These are phyloP conservation scores for Aphrocallistes beatrix DNA, from an alignment of 37 sponge, comb jelly and placozoan genomes.

Conservation along the genomic window DNA sequence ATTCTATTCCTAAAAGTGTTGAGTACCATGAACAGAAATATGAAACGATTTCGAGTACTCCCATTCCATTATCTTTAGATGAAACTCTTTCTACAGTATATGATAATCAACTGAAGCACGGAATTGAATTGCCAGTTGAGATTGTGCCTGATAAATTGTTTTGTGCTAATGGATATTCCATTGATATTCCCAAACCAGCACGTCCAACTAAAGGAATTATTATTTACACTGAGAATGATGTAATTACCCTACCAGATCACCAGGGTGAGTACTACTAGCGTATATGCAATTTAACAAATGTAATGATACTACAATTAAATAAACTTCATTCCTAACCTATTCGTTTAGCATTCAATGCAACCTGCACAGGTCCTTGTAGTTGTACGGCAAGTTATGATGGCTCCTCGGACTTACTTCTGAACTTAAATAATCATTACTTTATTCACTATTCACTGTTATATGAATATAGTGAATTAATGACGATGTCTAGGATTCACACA, in stretches of 20 bases:
- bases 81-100: neutral
- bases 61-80: slow-evolving; percentile 2
- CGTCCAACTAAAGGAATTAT: neutral
- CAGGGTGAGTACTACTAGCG: neutral
- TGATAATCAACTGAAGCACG: neutral
- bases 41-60: neutral
- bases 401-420: neutral
- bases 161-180: neutral
- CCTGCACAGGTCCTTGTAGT: neutral
- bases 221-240: neutral
- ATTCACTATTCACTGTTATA: neutral
- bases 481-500: slow-evolving; percentile 4
- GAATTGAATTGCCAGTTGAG: neutral
- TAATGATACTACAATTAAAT: neutral
- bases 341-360: neutral
- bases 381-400: neutral
- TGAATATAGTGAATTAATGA: slow-evolving; percentile 14
- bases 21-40: neutral
- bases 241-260: neutral
- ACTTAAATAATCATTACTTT: neutral
- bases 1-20: neutral
- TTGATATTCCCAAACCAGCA: neutral
- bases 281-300: no score
- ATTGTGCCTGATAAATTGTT: neutral
- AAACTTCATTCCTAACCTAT: neutral